These are phyloP conservation scores for Dichetophora obliterata DNA, from an alignment of 2,888 invertebrate species.

Conservation along the genomic window DNA sequence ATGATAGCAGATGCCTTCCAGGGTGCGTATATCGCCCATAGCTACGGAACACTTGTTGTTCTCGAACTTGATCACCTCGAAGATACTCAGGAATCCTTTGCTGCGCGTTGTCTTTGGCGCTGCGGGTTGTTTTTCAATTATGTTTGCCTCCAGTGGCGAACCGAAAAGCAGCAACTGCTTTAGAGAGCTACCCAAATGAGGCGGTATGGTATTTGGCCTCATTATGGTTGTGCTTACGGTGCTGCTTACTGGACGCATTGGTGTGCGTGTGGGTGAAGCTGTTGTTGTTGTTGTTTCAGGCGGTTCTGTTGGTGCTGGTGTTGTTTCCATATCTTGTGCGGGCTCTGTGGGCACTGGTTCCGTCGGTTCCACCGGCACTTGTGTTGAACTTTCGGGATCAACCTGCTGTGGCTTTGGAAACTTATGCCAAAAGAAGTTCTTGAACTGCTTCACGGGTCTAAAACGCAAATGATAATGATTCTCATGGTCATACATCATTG, in stretches of 20 bases:
- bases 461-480: constrained; percentile 59
- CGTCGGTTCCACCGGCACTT: constrained; percentile 38
- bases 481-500: constrained; percentile 48
- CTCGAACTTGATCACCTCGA: constrained; percentile 79
- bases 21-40: constrained; percentile 70
- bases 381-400: constrained; percentile 41
- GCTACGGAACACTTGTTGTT: constrained; percentile 74
- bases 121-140: constrained; percentile 56
- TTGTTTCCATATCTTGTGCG: constrained; percentile 27
- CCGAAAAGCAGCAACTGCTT: constrained; percentile 61
- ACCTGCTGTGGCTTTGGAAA: constrained; percentile 53
- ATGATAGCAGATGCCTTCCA: constrained; percentile 81
- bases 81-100: constrained; percentile 76
- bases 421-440: constrained; percentile 54
- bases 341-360: constrained; percentile 36
- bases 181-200: constrained; percentile 55
- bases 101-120: constrained; percentile 50
- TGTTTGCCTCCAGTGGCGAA: constrained; percentile 60
- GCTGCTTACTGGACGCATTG: constrained; percentile 2
- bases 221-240: constrained; percentile 57
- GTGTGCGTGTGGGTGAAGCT: constrained; percentile 14
- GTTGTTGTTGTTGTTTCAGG: constrained; percentile 16
- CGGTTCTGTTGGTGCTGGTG: background rate
- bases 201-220: constrained; percentile 51
- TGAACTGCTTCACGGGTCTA: constrained; percentile 50